These are phyloP conservation scores for Amyelois transitella DNA, from an alignment of 1,140 invertebrate species.

Conservation along the genomic window DNA sequence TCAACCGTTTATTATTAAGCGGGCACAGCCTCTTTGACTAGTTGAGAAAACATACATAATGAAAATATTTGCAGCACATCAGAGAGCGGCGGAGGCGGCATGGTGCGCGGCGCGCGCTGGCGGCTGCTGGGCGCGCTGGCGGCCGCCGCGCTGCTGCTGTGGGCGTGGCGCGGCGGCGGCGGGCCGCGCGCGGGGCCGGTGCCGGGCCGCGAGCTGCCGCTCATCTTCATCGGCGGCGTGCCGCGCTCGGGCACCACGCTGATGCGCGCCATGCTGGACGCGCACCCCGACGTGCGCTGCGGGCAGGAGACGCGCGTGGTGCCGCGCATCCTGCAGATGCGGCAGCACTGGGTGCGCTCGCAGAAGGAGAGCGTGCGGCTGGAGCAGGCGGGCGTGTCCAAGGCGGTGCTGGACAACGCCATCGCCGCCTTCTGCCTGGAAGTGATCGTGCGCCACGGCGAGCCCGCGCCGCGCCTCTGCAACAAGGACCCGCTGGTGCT, in stretches of 20 bases:
- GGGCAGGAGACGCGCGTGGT: conserved; percentile 98
- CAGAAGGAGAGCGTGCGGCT: conserved; percentile 91
- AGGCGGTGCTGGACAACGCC: conserved; percentile 94
- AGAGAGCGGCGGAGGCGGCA: too few relatives aligned
- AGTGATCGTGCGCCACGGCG: conserved; percentile 96
- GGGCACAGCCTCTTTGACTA: too few relatives aligned
- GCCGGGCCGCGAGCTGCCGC: conserved; percentile 84
- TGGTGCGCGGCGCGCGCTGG: conserved; percentile 30
- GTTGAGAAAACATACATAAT: too few relatives aligned
- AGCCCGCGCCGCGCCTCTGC: conserved; percentile 93
- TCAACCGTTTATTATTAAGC: too few relatives aligned
- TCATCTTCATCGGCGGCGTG: conserved; percentile 98
- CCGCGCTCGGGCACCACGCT: conserved; percentile 97
- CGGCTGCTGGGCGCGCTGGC: conserved; percentile 35
- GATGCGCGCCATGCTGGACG: conserved; percentile 98
- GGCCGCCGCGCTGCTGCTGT: conserved; percentile 37
- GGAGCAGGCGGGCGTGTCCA: conserved; percentile 94
- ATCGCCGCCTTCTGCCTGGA: conserved; percentile 97
- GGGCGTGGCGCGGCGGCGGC: conserved; percentile 26
- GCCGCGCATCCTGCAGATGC: conserved; percentile 93
- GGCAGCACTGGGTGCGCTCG: conserved; percentile 94
- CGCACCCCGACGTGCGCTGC: conserved; percentile 97
- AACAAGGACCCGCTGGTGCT: conserved; percentile 99
- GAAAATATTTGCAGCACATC: too few relatives aligned
- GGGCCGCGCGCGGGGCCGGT: conserved; percentile 21